Evolutionary conservation across 2,888 invertebrate species (phyloP).

Genomic region (Rutpela maculata): DNA sequence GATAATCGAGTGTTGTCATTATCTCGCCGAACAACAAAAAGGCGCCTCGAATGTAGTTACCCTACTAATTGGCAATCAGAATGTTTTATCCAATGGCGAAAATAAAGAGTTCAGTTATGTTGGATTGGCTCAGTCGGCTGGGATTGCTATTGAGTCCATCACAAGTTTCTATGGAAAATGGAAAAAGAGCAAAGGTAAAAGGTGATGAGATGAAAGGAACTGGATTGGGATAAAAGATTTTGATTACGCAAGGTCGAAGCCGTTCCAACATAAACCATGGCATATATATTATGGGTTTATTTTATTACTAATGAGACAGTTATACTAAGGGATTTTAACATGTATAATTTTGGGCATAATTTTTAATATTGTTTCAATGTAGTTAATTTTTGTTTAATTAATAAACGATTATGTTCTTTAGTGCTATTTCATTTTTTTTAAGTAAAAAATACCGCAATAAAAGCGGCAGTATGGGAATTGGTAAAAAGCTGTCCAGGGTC

Average conservation of each 20-base stretch:
- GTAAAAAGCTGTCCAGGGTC: too few species aligned
- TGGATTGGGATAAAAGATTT: conserved; percentile 48
- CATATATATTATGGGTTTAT: conserved; percentile 47
- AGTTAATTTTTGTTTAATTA: conserved; percentile 57
- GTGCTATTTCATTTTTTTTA: not conserved
- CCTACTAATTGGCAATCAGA: conserved; percentile 81
- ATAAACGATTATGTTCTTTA: conserved; percentile 49
- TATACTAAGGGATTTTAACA: conserved; percentile 49
- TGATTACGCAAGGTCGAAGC: conserved; percentile 39
- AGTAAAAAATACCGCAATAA: not conserved
- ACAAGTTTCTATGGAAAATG: conserved; percentile 90
- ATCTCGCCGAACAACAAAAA: conserved; percentile 80
- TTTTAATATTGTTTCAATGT: conserved; percentile 55
- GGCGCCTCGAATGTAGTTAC: conserved; percentile 82
- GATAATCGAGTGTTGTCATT: conserved; percentile 90
- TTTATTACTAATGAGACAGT: conserved; percentile 54
- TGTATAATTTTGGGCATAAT: conserved; percentile 54
- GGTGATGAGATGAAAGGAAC: conserved; percentile 70
- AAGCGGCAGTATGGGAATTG: too few species aligned
- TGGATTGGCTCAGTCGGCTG: conserved; percentile 87
- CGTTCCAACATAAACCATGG: conserved; percentile 38
- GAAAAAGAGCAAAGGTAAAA: conserved; percentile 84
- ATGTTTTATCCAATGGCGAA: conserved; percentile 71
- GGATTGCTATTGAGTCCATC: conserved; percentile 88
- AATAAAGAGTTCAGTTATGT: conserved; percentile 84